Base-by-base conservation (phyloP, 2,797 vertebrate genomes). In the Sphenopsis melanotis region DNA sequence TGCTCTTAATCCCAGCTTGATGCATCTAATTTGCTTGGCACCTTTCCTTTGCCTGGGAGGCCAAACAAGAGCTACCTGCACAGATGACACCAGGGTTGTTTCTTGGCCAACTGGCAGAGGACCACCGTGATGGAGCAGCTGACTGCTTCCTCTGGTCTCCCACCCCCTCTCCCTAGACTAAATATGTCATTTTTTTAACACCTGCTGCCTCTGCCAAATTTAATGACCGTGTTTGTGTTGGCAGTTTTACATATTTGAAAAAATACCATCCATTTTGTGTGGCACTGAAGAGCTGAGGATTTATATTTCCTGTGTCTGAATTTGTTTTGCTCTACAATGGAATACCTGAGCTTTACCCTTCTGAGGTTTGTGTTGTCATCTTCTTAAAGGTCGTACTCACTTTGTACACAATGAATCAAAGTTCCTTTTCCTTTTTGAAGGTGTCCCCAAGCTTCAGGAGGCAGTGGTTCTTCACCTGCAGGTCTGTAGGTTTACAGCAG, bases 31-130 rank as follows among this genome's bases (percentile, higher is more conserved):
- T 90, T 96, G 83, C 89, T 95, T 97, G 95, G 96, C 96, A 95
- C 89, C 72, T 95, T 93, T 96, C 94, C 97, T 97, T 94, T 96
- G 96, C 96, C 95, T 97, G 90, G 92, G 87, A 97, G 96, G 95
- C 94, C 96, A 97, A 96, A 97, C 86, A 94, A 94, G 95, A 97
- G 92, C 94, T 97, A 97, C 97, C 96, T 97, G 97, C 93, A 89
- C 97, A 97, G 97, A 97, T 97, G 97, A 97, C 96, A 97, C 97
- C 96, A 97, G 96, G 96, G 96, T 83, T 96, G 94, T 92, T 96
- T 93, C 93, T 94, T 91, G 91, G 95, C 97, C 97, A 97, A 83
- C 86, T 97, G 96, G 96, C 97, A 97, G 90, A 96, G 82, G 94
- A 95, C 91, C 92, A 88, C 92, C 0, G 12, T 94, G 96, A 79